Evolutionary conservation across 92 coral and sea anemone species (phyloP).

Genomic region (Zoanthus gigantus): DNA sequence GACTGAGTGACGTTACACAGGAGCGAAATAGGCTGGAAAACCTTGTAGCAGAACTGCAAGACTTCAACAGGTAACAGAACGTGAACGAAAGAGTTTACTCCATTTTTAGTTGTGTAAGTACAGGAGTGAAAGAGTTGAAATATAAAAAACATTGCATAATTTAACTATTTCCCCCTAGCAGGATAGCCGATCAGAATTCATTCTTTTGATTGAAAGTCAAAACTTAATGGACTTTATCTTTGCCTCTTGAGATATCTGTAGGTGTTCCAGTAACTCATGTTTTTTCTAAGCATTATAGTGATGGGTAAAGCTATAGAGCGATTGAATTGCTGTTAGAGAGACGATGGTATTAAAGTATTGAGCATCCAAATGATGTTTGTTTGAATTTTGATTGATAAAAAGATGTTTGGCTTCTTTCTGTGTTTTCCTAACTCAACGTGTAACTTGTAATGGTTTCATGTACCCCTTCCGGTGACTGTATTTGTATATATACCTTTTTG

Average conservation of each 20-base stretch:
- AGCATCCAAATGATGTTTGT: no score
- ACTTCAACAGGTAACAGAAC: constrained; percentile 80
- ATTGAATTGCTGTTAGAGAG: no score
- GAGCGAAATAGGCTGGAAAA: constrained; percentile 92
- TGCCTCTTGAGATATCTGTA: not conserved
- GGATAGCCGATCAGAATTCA: no score
- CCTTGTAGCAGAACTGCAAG: constrained; percentile 89
- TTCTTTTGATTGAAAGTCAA: not conserved
- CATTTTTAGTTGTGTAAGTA: no score
- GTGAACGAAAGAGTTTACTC: not conserved
- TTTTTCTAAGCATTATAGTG: not conserved
- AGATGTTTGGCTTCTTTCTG: not conserved
- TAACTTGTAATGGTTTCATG: no score
- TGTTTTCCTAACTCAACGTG: not conserved
- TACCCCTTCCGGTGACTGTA: not conserved
- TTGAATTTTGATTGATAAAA: not conserved
- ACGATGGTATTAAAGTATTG: no score
- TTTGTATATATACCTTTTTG: not conserved
- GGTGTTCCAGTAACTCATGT: not conserved
- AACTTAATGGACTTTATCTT: not conserved
- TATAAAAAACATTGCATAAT: no score
- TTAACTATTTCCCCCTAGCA: no score
- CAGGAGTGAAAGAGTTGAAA: no score
- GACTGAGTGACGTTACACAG: constrained; percentile 75
- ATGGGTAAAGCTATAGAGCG: not conserved